Evolutionary conservation across 2,113 vertebrate species (phyloP).

Genomic region (Myanophis thanlyinensis): DNA sequence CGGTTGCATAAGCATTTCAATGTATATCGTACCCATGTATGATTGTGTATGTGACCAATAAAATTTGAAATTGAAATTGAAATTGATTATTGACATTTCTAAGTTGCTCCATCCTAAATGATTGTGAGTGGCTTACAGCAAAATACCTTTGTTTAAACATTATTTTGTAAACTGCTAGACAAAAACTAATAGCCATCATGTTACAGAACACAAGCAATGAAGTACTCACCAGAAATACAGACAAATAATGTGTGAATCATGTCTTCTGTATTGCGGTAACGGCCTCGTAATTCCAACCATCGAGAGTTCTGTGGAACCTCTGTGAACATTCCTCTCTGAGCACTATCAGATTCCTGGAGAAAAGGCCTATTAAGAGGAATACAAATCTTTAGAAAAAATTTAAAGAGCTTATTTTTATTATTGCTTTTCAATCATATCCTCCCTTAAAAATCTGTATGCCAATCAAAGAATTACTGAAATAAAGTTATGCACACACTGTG

Average conservation of each 20-base stretch:
- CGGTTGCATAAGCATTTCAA: no score
- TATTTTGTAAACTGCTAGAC: background rate
- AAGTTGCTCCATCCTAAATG: background rate
- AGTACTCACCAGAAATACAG: constrained; percentile 70
- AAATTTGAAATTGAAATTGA: no score
- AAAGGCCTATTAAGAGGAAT: background rate
- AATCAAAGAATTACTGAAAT: background rate
- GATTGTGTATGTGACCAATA: no score
- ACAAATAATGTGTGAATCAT: constrained; percentile 76
- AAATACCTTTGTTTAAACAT: background rate
- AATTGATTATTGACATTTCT: background rate
- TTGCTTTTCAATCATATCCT: background rate
- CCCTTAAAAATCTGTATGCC: background rate
- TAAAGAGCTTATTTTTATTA: background rate
- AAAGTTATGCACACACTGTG: background rate
- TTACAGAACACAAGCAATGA: background rate
- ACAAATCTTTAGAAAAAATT: background rate
- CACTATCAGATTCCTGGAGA: background rate
- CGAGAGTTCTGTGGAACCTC: fast-evolving
- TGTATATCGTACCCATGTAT: no score
- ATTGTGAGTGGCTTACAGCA: background rate
- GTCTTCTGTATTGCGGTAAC: constrained; percentile 65
- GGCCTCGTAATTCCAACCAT: constrained; percentile 55
- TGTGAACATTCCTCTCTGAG: fast-evolving
- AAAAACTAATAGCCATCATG: background rate